Conservation (phyloP, 2,113 vertebrate species). For the Trematomus loennbergii region DNA sequence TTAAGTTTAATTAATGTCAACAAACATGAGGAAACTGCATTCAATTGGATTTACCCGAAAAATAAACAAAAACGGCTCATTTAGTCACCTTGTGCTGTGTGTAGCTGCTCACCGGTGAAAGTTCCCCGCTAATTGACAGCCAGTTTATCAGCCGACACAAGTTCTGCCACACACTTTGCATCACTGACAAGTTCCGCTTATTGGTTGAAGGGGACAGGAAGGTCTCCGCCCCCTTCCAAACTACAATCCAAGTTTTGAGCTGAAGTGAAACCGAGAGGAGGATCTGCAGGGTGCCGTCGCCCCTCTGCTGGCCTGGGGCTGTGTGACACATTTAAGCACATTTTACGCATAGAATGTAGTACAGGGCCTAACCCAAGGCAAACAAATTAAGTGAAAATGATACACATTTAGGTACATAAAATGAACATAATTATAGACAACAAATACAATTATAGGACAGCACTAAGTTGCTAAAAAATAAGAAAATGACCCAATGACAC, state of each 20-base stretch:
- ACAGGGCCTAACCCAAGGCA: too few relatives aligned
- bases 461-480: too few relatives aligned
- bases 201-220: conserved; percentile 16
- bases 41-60: background rate
- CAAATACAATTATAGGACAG: too few relatives aligned
- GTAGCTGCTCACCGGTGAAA: conserved; percentile 19
- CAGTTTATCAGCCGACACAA: conserved; percentile 58
- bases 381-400: too few relatives aligned
- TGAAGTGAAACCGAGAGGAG: conserved; percentile 13
- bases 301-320: conserved; percentile 37
- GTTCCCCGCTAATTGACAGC: conserved; percentile 45
- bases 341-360: too few relatives aligned
- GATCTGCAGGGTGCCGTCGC: background rate
- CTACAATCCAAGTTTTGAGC: conserved; percentile 17
- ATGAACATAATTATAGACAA: too few relatives aligned
- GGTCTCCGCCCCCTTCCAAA: conserved; percentile 57
- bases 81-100: conserved; percentile 24
- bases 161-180: conserved; percentile 1
- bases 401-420: too few relatives aligned
- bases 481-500: too few relatives aligned
- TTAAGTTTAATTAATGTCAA: background rate
- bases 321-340: conserved; percentile 1
- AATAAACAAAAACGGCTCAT: background rate
- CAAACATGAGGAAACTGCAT: background rate
- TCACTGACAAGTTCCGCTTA: conserved; percentile 34